These are phyloP conservation scores for Diarsia brunnea DNA, from an alignment of 2,888 invertebrate species.

Conservation along the genomic window DNA sequence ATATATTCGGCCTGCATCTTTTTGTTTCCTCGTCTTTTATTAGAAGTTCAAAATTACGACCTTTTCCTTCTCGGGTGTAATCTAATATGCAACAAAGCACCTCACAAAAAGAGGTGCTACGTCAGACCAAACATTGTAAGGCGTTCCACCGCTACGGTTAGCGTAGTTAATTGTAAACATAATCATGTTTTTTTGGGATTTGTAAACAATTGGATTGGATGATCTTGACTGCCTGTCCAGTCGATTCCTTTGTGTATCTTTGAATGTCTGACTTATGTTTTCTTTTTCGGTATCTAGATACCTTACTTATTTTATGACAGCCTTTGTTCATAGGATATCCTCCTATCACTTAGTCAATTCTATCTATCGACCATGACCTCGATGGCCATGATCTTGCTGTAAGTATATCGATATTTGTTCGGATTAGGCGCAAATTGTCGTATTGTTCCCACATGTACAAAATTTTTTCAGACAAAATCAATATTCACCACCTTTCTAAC, in stretches of 20 bases:
- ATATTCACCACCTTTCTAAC: neutral
- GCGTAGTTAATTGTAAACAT: slow-evolving; percentile 2
- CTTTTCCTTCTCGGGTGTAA: neutral
- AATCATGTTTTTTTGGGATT: slow-evolving; percentile 3
- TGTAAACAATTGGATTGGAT: slow-evolving; percentile 3
- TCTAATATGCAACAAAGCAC: neutral
- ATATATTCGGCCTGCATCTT: too few species aligned
- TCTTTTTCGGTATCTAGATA: neutral
- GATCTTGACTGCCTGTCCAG: neutral
- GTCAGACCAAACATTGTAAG: slow-evolving; percentile 3
- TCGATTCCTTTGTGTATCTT: neutral
- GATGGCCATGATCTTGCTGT: neutral
- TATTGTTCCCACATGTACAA: neutral
- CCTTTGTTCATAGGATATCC: neutral
- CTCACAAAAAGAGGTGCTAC: neutral
- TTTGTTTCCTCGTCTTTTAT: neutral
- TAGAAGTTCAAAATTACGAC: neutral
- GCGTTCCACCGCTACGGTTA: slow-evolving; percentile 1
- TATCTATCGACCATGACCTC: neutral
- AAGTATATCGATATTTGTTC: neutral
- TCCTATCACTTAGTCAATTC: neutral
- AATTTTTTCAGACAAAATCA: neutral
- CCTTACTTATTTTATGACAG: neutral
- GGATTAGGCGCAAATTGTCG: neutral
- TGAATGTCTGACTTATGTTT: neutral